phyloP scores from a whole-genome alignment of 2,888 invertebrate species.

The Oxytorus armatus region DNA sequence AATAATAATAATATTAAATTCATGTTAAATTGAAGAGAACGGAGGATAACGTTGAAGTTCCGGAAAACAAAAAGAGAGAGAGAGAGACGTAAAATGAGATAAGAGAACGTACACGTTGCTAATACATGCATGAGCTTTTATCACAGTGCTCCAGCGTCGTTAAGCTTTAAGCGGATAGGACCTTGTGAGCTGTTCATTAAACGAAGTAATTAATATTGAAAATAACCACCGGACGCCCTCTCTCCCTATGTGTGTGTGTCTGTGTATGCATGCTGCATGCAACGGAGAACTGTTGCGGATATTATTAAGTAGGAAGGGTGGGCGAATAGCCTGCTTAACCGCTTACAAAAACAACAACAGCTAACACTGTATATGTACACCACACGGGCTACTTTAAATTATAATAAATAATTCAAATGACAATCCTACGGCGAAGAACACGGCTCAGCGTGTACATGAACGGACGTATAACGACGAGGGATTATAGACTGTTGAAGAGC shows the following conservation, averaged over 20 bases:
- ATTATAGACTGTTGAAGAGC: too few species aligned
- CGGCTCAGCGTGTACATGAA: too few species aligned
- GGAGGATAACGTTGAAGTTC: constrained; percentile 1
- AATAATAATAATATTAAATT: constrained; percentile 19
- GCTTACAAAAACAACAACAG: constrained; percentile 31
- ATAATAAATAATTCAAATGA: constrained; percentile 30
- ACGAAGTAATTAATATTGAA: constrained; percentile 77
- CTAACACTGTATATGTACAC: background rate
- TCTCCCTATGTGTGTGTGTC: constrained; percentile 17
- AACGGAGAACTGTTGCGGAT: constrained; percentile 27
- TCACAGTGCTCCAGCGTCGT: constrained; percentile 42
- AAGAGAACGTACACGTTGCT: background rate
- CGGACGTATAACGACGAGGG: too few species aligned
- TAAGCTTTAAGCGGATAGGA: constrained; percentile 76
- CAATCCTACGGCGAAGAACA: constrained; percentile 3
- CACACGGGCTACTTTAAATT: constrained; percentile 16
- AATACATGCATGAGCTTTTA: constrained; percentile 36
- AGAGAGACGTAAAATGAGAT: too few species aligned
- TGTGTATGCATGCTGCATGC: constrained; percentile 32
- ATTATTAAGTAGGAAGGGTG: constrained; percentile 46
- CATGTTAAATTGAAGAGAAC: background rate
- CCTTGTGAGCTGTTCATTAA: constrained; percentile 74
- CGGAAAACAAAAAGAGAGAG: background rate
- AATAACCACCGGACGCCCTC: constrained; percentile 65
- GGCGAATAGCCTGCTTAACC: constrained; percentile 31